phyloP scores from a whole-genome alignment of 2,888 invertebrate genomes.

The Linnaemya vulpina region DNA sequence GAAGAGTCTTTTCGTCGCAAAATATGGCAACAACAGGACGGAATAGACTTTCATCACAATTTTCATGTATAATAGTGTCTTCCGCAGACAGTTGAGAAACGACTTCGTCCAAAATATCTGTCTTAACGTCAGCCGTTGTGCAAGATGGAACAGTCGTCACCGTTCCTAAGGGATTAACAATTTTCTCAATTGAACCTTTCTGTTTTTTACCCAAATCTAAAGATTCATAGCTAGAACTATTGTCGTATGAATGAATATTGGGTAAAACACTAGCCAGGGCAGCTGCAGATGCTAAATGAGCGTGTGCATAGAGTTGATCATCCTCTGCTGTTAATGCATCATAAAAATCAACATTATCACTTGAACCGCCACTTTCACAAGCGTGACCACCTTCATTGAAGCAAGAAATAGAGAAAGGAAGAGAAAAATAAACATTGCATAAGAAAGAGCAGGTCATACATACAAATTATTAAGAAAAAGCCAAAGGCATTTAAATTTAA shows the following conservation, averaged over 20 bases:
- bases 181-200: conserved; percentile 81
- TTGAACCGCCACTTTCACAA: conserved; percentile 74
- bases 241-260: conserved; percentile 78
- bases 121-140: conserved; percentile 77
- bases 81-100: conserved; percentile 79
- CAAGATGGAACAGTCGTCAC: conserved; percentile 84
- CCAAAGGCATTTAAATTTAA: conserved; percentile 87
- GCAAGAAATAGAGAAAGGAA: conserved; percentile 77
- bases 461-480: conserved; percentile 84
- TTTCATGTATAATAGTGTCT: conserved; percentile 84
- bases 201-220: conserved; percentile 67
- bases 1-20: conserved; percentile 81
- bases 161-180: conserved; percentile 90
- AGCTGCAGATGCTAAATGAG: conserved; percentile 66
- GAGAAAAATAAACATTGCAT: conserved; percentile 75
- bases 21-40: conserved; percentile 86
- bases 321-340: conserved; percentile 79
- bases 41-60: conserved; percentile 88
- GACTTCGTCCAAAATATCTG: conserved; percentile 80
- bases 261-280: conserved; percentile 77
- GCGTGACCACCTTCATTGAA: conserved; percentile 75
- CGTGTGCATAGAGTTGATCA: conserved; percentile 70
- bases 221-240: conserved; percentile 72
- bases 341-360: conserved; percentile 78
- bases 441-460: conserved; percentile 69